phyloP scores from a whole-genome alignment of 2,797 vertebrate species.

The Sebastes taczanowskii region DNA sequence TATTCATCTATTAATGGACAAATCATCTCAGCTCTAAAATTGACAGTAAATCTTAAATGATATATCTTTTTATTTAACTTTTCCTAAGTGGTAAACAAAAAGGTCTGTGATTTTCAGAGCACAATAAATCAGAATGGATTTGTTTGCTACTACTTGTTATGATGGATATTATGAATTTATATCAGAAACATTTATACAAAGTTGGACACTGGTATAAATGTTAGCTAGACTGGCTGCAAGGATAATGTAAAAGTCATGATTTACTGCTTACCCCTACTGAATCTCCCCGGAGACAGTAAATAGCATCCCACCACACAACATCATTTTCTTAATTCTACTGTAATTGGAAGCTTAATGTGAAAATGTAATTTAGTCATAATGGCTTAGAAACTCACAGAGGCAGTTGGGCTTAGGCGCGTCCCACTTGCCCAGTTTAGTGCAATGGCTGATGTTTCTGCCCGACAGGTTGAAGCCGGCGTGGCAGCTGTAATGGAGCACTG shows the following conservation, averaged over 20 bases:
- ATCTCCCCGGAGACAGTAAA: neutral
- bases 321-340: neutral
- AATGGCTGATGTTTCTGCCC: slow-evolving; percentile 88
- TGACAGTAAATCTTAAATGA: neutral
- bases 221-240: neutral
- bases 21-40: neutral
- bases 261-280: neutral
- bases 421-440: slow-evolving; percentile 93
- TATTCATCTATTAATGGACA: neutral
- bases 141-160: neutral
- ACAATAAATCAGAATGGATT: neutral
- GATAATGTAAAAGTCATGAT: neutral
- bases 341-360: neutral
- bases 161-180: neutral
- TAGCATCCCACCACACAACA: neutral
- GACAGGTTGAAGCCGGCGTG: slow-evolving; percentile 90
- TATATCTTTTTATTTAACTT: neutral
- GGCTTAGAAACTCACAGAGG: slow-evolving; percentile 85
- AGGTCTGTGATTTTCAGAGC: neutral
- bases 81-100: neutral
- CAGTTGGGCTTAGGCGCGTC: slow-evolving; percentile 90
- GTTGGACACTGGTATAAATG: neutral
- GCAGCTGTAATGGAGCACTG: slow-evolving; percentile 89
- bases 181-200: neutral
- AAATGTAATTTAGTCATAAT: neutral